Percentiles rank a stretch among this genome's conserved stretches.
phyloP scores from a whole-genome alignment of 2,888 invertebrate species.

The Sarcophaga carnaria region DNA sequence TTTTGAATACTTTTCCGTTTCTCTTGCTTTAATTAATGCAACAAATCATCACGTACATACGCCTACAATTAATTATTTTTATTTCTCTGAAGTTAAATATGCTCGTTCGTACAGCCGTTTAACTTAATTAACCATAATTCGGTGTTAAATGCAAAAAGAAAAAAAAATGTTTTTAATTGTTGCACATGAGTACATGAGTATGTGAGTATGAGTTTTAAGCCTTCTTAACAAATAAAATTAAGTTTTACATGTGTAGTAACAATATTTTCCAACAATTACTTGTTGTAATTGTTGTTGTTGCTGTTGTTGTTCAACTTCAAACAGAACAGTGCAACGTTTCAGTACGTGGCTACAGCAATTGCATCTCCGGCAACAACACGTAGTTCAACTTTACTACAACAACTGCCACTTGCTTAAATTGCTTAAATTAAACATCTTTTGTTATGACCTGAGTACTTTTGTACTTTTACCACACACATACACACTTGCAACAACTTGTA shows the following conservation, averaged over 20 bases:
- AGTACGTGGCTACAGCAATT: neutral
- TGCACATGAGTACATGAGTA: neutral
- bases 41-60: too few species aligned
- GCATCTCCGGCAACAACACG: neutral
- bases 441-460: constrained; percentile 34
- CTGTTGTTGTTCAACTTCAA: neutral
- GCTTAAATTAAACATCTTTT: constrained; percentile 40
- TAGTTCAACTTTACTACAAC: neutral
- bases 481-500: constrained; percentile 21
- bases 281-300: neutral
- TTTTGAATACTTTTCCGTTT: neutral
- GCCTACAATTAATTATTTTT: too few species aligned
- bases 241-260: constrained; percentile 17
- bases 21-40: neutral
- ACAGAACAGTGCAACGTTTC: too few species aligned
- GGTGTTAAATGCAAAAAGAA: constrained; percentile 18
- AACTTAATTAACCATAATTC: constrained; percentile 55
- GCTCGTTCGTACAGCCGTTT: neutral
- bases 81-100: too few species aligned
- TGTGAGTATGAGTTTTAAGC: neutral
- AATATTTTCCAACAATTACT: neutral
- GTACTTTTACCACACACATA: neutral
- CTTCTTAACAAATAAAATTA: constrained; percentile 33
- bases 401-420: constrained; percentile 29
- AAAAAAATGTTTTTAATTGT: constrained; percentile 21